phyloP scores from a whole-genome alignment of 2,797 vertebrate species.

The Harpia harpyja region DNA sequence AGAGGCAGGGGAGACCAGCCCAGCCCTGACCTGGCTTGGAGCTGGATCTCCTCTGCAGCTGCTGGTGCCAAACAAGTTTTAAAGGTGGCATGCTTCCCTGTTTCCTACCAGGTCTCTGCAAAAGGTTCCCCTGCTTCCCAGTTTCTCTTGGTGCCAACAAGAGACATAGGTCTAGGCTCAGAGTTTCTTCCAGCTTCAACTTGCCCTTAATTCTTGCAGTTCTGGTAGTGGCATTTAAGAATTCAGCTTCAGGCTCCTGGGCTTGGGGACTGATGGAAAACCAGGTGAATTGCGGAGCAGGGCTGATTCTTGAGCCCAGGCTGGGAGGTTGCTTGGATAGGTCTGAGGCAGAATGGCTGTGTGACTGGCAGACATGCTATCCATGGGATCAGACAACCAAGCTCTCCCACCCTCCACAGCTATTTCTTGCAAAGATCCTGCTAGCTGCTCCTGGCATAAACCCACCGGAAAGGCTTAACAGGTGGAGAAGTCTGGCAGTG shows the following conservation, averaged over 20 bases:
- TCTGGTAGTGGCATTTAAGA: background rate
- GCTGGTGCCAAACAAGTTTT: background rate
- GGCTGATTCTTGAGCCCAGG: background rate
- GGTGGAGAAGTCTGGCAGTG: background rate
- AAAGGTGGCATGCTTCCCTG: rapidly evolving
- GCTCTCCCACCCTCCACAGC: background rate
- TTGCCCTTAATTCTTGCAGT: background rate
- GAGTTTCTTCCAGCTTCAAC: background rate
- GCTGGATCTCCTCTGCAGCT: background rate
- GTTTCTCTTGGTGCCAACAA: background rate
- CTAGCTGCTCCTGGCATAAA: background rate
- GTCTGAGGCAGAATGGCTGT: background rate
- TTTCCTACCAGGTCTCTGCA: background rate
- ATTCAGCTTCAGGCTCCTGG: background rate
- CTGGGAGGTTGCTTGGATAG: background rate
- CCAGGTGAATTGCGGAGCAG: background rate
- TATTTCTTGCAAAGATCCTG: background rate
- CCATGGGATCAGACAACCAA: background rate
- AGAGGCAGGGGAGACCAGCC: background rate
- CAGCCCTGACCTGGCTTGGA: background rate
- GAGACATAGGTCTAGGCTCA: background rate
- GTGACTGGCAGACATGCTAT: background rate
- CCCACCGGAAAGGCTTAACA: background rate
- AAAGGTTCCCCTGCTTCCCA: background rate
- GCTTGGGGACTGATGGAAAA: background rate